phyloP scores from a whole-genome alignment of 2,797 vertebrate genomes.

The Macropus fuliginosus region DNA sequence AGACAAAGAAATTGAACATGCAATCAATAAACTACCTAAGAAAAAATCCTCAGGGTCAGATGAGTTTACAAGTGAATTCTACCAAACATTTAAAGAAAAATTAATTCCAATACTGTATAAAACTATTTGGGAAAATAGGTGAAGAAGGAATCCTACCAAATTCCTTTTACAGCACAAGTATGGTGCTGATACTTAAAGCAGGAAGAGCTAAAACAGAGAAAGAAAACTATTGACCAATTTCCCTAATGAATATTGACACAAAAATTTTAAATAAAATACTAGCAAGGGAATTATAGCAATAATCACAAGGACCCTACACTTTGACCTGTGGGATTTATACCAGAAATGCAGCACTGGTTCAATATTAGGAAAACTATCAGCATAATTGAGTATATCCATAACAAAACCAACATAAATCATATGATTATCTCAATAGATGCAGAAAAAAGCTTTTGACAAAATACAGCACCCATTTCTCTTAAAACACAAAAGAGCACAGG shows the following conservation, averaged over 20 bases:
- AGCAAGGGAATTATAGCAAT: background rate
- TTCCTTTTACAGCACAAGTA: background rate
- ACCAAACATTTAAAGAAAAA: background rate
- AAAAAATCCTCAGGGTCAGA: background rate
- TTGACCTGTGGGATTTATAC: background rate
- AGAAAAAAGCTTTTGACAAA: background rate
- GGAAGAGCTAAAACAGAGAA: background rate
- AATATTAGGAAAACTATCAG: background rate
- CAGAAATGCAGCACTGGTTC: background rate
- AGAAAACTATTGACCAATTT: background rate
- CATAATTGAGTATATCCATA: background rate
- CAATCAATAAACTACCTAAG: background rate
- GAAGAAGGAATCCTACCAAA: background rate
- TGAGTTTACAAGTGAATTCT: background rate
- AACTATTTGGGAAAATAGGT: background rate
- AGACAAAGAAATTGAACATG: background rate
- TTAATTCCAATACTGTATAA: background rate
- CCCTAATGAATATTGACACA: background rate
- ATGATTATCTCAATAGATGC: background rate
- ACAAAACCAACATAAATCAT: background rate
- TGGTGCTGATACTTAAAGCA: background rate
- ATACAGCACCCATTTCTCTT: background rate
- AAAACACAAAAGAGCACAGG: background rate
- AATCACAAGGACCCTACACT: no score
- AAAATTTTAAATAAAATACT: background rate